phyloP scores from a whole-genome alignment of 2,888 invertebrate species.

The Caenorhabditis zanzibari region DNA sequence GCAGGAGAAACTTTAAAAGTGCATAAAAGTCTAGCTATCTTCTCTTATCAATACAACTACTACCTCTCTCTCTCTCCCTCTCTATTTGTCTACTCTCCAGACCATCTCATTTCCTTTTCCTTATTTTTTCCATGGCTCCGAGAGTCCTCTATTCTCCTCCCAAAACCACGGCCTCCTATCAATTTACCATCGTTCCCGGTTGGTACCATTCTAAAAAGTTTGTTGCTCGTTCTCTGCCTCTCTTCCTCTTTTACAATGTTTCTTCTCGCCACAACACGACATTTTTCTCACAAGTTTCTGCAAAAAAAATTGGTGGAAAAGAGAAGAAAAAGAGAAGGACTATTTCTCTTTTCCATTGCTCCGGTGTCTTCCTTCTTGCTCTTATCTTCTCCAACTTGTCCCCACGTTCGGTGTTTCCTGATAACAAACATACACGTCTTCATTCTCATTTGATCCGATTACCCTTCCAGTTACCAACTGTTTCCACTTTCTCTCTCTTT shows the following conservation, averaged over 20 bases:
- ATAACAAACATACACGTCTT: slow-evolving; percentile 40
- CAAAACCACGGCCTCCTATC: slow-evolving; percentile 17
- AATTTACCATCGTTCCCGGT: slow-evolving; percentile 54
- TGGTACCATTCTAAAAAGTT: slow-evolving; percentile 53
- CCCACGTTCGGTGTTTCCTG: slow-evolving; percentile 52
- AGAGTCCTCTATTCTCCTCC: neutral
- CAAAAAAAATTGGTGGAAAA: slow-evolving; percentile 46
- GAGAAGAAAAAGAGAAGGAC: slow-evolving; percentile 28
- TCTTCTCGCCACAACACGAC: slow-evolving; percentile 45
- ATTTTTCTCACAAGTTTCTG: slow-evolving; percentile 58
- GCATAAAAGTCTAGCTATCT: slow-evolving; percentile 47
- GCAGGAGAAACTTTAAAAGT: slow-evolving; percentile 39
- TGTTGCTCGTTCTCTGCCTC: slow-evolving; percentile 55
- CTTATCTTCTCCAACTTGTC: slow-evolving; percentile 32
- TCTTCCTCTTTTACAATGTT: slow-evolving; percentile 26
- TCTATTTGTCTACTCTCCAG: slow-evolving; percentile 39
- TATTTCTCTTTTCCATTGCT: slow-evolving; percentile 21
- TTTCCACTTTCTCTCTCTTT: slow-evolving; percentile 28
- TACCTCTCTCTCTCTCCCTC: neutral
- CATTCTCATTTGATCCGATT: slow-evolving; percentile 51
- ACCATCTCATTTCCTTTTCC: slow-evolving; percentile 15
- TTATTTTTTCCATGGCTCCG: neutral
- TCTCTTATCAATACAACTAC: slow-evolving; percentile 25
- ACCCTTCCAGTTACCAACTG: slow-evolving; percentile 41
- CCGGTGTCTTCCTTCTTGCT: neutral